Percentiles rank a stretch among this genome's conserved stretches.
phyloP scores from a whole-genome alignment of 2,113 vertebrate genomes.

The Camarhynchus parvulus region DNA sequence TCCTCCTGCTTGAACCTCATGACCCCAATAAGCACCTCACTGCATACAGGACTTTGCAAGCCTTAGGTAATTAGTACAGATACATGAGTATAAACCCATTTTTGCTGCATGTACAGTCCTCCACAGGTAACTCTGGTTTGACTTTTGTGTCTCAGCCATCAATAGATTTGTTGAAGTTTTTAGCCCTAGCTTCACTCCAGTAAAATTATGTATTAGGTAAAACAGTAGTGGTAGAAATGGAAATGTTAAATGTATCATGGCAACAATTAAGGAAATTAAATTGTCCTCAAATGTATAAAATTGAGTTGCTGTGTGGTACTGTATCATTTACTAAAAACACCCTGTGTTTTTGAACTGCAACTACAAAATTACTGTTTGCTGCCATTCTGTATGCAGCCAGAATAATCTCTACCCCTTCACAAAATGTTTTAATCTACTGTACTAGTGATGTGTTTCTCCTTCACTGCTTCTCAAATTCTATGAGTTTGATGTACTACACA shows the following conservation, averaged over 20 bases:
- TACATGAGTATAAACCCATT: fast-evolving
- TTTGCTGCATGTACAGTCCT: not conserved
- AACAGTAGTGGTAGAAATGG: not conserved
- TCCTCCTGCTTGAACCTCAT: not conserved
- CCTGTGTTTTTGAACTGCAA: not conserved
- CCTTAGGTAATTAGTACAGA: not conserved
- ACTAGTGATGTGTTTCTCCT: not conserved
- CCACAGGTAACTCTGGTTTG: not conserved
- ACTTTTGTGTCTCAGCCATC: not conserved
- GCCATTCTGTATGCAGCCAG: not conserved
- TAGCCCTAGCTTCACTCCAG: not conserved
- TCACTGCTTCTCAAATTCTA: not conserved
- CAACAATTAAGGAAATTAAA: not conserved
- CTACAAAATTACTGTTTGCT: not conserved
- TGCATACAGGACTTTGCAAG: not conserved
- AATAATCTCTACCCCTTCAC: not conserved
- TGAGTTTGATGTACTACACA: not conserved
- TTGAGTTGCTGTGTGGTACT: not conserved
- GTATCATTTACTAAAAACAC: not conserved
- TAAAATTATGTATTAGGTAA: not conserved
- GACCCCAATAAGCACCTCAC: not conserved
- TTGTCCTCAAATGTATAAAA: not conserved
- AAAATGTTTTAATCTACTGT: not conserved
- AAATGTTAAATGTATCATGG: not conserved
- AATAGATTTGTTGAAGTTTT: not conserved